Base-by-base conservation (phyloP, 2,888 invertebrate genomes). In the Julus scandinavius region DNA sequence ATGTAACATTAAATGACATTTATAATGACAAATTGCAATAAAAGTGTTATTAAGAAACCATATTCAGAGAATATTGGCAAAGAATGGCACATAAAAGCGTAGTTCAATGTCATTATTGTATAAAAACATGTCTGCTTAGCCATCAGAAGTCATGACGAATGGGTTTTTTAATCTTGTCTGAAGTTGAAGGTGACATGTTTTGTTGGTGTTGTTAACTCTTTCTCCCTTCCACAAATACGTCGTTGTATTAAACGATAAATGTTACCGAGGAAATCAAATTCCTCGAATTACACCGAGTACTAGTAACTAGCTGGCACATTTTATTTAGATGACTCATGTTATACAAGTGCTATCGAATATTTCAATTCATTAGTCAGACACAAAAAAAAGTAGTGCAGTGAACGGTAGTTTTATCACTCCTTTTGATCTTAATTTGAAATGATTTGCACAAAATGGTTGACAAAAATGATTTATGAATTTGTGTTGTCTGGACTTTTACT, bases 161-260 rank as follows among this genome's bases (percentile, higher is more conserved):
- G 72, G 11, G 72, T 72, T 72, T 72, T 72, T 72, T 72, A 72
- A 72, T 80, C 80, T 80, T 80, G 80, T 80, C 38, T 80, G n/a
- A n/a, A 72, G 72, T n/a, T 72, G 72, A 72, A 72, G 72, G 72
- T 72, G 72, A 72, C 72, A 72, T 72, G 72, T 72, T 72, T 29
- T 72, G 72, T 72, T 11, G 72, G 29, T 29, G 29, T 72, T 72
- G n/a, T 29, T 50, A 29, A 72, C 80, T 15, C 80, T 7, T 7
- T 45, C 45, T 7, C 29, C 80, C 80, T 80, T 80, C 13, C 40
- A 80, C 38, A 7, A 80, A 38, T 38, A 4, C 80, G 38, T 13
- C 38, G 38, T 13, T 29, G 38, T 38, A 54, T 54, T 54, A 54
- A 54, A 54, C 54, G 54, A 54, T 54, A 80, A 72, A 13, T 40